phyloP scores from a whole-genome alignment of 2,113 vertebrate genomes.

The Murina feae region DNA sequence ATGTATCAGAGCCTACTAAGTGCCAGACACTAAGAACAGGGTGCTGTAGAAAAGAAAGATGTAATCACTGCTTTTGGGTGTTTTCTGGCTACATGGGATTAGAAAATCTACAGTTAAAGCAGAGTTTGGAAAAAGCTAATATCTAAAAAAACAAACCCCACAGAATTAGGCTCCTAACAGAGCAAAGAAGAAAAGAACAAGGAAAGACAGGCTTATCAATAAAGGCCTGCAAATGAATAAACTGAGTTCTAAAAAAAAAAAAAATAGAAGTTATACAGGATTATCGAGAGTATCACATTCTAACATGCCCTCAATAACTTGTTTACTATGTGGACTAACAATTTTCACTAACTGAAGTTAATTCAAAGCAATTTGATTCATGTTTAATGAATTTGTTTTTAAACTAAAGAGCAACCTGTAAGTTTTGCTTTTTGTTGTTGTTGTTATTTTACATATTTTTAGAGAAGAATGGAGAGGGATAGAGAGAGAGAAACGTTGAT shows the following conservation, averaged over 20 bases:
- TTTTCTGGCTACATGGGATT: background rate
- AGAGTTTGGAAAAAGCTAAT: background rate
- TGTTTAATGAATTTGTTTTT: background rate
- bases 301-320: background rate
- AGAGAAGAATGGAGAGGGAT: no score
- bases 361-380: conserved; percentile 6
- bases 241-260: background rate
- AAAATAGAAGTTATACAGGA: background rate
- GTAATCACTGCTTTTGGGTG: background rate
- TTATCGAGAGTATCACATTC: background rate
- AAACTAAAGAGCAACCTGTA: background rate
- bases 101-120: background rate
- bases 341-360: background rate
- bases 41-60: background rate
- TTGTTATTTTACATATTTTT: no score
- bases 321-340: background rate
- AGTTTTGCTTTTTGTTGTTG: background rate
- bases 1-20: background rate
- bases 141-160: background rate
- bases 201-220: background rate
- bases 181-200: background rate
- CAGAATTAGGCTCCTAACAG: background rate
- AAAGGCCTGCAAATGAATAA: background rate
- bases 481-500: no score
- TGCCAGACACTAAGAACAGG: background rate